Percentiles rank a stretch among this genome's conserved stretches.
Conservation (phyloP, 2,113 vertebrate genomes). For the Lagenorhynchus albirostris region DNA sequence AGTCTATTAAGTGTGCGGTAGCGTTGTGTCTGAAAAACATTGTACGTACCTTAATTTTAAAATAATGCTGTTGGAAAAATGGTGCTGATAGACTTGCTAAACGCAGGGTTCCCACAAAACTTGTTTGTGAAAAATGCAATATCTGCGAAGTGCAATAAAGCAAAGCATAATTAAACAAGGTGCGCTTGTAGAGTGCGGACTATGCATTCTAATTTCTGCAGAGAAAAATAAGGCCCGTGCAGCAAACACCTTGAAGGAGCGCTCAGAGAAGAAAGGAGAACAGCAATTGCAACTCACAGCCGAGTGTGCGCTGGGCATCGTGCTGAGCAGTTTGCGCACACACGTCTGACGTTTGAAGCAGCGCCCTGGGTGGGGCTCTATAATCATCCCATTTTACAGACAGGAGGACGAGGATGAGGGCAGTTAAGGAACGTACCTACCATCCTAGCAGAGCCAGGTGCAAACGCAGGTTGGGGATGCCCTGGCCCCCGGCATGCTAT, state of each 20-base stretch:
- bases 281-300: fast-evolving
- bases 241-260: neutral
- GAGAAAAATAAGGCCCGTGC: no score
- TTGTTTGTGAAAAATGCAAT: neutral
- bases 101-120: neutral
- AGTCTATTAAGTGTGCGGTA: neutral
- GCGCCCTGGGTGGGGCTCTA: no score
- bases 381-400: neutral
- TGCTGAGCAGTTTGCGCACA: no score
- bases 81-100: neutral
- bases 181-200: neutral
- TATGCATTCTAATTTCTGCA: neutral
- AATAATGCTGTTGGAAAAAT: neutral
- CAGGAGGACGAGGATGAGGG: neutral
- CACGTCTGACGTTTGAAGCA: fast-evolving
- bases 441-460: neutral
- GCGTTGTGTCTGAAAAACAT: neutral
- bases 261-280: neutral
- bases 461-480: neutral
- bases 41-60: neutral
- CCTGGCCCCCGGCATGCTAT: neutral
- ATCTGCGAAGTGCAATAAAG: neutral
- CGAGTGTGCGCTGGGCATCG: no score
- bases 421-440: neutral
- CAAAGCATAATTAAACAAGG: neutral